Base-by-base conservation (phyloP, 92 coral and sea anemone genomes). In the Blastomussa wellsi region DNA sequence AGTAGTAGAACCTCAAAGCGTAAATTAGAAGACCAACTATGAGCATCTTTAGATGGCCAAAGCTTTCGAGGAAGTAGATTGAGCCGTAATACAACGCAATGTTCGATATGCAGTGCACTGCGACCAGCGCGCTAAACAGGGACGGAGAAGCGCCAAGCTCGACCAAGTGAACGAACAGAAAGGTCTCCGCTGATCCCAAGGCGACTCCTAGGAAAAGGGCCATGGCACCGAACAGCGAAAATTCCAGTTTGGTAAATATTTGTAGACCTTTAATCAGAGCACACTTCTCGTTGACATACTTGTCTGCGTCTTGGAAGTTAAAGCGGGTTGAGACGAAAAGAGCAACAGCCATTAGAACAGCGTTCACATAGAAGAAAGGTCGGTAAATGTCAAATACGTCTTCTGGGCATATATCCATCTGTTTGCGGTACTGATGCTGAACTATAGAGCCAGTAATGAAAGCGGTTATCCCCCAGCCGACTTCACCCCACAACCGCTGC, bases 311-410 rank as follows among this genome's bases (percentile, higher is more conserved):
- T 36, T 82, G 90, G 38, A 94, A 96, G 73, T 92, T 86, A 86
- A 96, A 96, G 37, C 95, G 93, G 35, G 95, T 89, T 26, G 98
- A 85, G 35, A 95, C 85, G 75, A 94, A 86, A 75, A 96, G 84
- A n/a, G 98, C 93, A 28, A 92, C 69, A 13, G 95, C 91, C 92
- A 96, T 90, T 35, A 96, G 87, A 26, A 88, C 75, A n/a, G 92
- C 94, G 74, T 93, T 92, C 24, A 95, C 93, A 82, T 94, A 96
- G 84, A 96, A 96, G 86, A 96, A 93, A 1, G 98, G 98, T 49
- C 96, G 90, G 87, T 94, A 96, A 41, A 91, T 94, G 84, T 96
- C 95, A 77, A 77, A 95, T 55, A 94, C 93, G 60, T 89, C 87
- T 49, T 92, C 93, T 17, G 98, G 98, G 84, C 98, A 96, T 24